Evolutionary conservation across 2,888 invertebrate species (phyloP).

Genomic region (Andrena dorsata): DNA sequence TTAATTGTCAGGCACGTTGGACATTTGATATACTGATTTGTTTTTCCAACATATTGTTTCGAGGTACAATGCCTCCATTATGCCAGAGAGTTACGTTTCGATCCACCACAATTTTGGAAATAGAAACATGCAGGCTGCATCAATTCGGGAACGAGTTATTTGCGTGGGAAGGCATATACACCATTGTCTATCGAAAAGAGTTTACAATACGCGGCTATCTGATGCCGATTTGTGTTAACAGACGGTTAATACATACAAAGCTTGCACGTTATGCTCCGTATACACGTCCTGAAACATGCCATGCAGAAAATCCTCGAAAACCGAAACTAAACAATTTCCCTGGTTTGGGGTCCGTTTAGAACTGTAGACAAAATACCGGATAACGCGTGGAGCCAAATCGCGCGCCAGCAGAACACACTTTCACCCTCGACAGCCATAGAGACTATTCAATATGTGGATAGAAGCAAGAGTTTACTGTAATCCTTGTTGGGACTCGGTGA

Average conservation of each 20-base stretch:
- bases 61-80: background rate
- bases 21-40: background rate
- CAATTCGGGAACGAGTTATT: background rate
- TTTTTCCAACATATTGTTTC: background rate
- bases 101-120: background rate
- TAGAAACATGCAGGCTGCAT: background rate
- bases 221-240: slow-evolving; percentile 17
- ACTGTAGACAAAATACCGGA: background rate
- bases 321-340: slow-evolving; percentile 43
- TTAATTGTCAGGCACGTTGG: background rate
- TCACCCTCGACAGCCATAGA: background rate
- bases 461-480: background rate
- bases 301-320: slow-evolving; percentile 21
- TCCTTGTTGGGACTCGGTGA: background rate
- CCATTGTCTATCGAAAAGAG: slow-evolving; percentile 7
- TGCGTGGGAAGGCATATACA: background rate
- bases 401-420: background rate
- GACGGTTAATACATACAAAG: slow-evolving; percentile 1
- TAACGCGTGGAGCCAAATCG: background rate
- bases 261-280: slow-evolving; percentile 13
- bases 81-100: no score
- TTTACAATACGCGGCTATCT: background rate
- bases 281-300: slow-evolving; percentile 34
- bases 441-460: background rate
- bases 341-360: slow-evolving; percentile 2